A percentile compares a stretch with the other conserved stretches of the same genome.
Conservation (phyloP, 2,113 vertebrate species). For the Callionymus lyra region DNA sequence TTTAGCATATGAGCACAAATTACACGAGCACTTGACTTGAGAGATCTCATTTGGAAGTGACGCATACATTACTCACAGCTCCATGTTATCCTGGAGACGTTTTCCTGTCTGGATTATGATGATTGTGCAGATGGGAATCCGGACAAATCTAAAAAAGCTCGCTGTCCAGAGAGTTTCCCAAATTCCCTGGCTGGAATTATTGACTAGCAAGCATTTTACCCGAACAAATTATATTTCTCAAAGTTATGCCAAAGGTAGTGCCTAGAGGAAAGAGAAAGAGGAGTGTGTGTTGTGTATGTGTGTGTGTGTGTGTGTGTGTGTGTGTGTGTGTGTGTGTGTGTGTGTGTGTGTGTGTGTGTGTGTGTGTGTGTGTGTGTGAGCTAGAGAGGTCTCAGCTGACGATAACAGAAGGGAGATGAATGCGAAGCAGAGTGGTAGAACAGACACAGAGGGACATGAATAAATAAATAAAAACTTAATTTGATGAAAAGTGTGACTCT, state of each 20-base stretch:
- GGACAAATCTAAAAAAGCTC: slow-evolving; percentile 37
- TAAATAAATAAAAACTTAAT: too few relatives aligned
- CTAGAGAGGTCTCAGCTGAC: not conserved
- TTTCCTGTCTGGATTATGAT: slow-evolving; percentile 14
- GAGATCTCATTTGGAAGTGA: slow-evolving; percentile 1
- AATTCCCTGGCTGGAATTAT: slow-evolving; percentile 57
- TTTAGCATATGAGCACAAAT: too few relatives aligned
- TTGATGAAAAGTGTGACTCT: too few relatives aligned
- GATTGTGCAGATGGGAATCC: slow-evolving; percentile 18
- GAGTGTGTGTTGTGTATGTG: slow-evolving; percentile 2
- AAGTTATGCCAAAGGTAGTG: slow-evolving; percentile 58
- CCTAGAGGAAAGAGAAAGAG: slow-evolving; percentile 34
- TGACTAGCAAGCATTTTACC: slow-evolving; percentile 62
- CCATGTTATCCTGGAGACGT: not conserved
- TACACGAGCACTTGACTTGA: too few relatives aligned
- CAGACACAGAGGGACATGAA: too few relatives aligned
- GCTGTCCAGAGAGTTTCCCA: slow-evolving; percentile 46
- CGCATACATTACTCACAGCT: slow-evolving; percentile 1
- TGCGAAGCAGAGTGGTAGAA: not conserved
- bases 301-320: not conserved
- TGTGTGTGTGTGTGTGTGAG: not conserved
- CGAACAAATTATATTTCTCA: slow-evolving; percentile 65
- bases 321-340: not conserved
- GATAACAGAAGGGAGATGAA: not conserved
- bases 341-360: not conserved